These are phyloP conservation scores for Eupithecia dodoneata DNA, from an alignment of 2,888 invertebrate genomes.

Conservation along the genomic window DNA sequence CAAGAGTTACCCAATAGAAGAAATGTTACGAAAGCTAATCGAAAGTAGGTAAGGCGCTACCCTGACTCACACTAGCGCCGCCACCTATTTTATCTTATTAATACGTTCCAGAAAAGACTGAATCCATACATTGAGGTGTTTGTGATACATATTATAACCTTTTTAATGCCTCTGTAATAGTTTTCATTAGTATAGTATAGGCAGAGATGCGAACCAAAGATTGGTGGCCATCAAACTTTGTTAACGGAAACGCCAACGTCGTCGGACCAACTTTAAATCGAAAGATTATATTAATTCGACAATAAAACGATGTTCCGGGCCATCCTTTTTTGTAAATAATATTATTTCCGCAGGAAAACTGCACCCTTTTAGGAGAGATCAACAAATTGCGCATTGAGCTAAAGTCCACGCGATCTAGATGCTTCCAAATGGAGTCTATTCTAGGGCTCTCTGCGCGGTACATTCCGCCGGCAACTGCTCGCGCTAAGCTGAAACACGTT, in stretches of 20 bases:
- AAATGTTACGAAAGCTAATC: neutral
- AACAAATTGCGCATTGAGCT: constrained; percentile 89
- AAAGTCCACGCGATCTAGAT: constrained; percentile 86
- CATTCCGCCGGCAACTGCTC: constrained; percentile 85
- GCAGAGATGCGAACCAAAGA: too few species aligned
- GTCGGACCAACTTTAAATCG: too few species aligned
- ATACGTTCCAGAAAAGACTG: too few species aligned
- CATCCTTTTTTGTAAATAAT: neutral
- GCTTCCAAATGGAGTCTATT: constrained; percentile 89
- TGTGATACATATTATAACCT: too few species aligned
- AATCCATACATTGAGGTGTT: too few species aligned
- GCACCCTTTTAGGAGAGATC: constrained; percentile 89
- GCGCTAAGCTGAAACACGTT: constrained; percentile 86
- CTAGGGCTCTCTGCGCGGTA: constrained; percentile 85
- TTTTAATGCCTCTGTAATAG: too few species aligned
- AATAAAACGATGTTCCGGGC: neutral
- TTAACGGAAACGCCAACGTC: too few species aligned
- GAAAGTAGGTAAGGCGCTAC: neutral
- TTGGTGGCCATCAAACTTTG: too few species aligned
- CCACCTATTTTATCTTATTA: too few species aligned
- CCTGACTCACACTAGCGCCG: too few species aligned
- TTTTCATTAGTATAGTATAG: too few species aligned
- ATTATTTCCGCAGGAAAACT: constrained; percentile 85
- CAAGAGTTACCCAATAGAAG: neutral
- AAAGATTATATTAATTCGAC: too few species aligned